These are phyloP conservation scores for Uropetala carovei DNA, from an alignment of 2,888 invertebrate species.

Conservation along the genomic window DNA sequence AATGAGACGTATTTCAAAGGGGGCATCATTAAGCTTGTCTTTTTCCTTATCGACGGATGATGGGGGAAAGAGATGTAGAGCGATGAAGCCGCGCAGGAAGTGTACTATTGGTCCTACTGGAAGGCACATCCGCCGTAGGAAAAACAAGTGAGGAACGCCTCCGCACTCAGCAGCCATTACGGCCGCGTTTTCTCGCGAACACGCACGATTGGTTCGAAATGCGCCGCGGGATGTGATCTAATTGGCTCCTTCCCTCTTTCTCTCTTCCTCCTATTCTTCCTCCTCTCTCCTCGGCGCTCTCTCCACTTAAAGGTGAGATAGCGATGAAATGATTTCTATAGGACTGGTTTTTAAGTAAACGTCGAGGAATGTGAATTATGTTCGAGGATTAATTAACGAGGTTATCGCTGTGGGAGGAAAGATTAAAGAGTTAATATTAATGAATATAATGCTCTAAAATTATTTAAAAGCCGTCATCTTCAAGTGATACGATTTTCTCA, in stretches of 20 bases:
- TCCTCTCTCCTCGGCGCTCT: background rate
- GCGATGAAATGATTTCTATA: no score
- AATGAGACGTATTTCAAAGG: background rate
- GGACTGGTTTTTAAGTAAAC: no score
- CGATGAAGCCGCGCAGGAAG: background rate
- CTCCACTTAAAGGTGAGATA: no score
- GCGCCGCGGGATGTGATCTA: background rate
- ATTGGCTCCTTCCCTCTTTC: background rate
- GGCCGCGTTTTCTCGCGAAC: background rate
- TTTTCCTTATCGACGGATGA: background rate
- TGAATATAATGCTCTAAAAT: no score
- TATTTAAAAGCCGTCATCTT: no score
- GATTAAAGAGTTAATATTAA: no score
- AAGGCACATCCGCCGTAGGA: background rate
- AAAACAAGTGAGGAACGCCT: background rate
- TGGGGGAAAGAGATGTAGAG: background rate
- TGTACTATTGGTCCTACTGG: slow-evolving; percentile 9
- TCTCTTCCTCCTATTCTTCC: background rate
- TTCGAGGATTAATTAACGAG: no score
- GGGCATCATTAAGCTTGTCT: background rate
- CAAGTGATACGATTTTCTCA: no score
- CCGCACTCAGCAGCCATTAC: background rate
- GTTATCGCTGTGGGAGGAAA: no score
- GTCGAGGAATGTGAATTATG: no score
- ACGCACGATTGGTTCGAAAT: slow-evolving; percentile 16